Conservation (phyloP, 2,888 invertebrate genomes). For the Pachycephus smyrnensis region DNA sequence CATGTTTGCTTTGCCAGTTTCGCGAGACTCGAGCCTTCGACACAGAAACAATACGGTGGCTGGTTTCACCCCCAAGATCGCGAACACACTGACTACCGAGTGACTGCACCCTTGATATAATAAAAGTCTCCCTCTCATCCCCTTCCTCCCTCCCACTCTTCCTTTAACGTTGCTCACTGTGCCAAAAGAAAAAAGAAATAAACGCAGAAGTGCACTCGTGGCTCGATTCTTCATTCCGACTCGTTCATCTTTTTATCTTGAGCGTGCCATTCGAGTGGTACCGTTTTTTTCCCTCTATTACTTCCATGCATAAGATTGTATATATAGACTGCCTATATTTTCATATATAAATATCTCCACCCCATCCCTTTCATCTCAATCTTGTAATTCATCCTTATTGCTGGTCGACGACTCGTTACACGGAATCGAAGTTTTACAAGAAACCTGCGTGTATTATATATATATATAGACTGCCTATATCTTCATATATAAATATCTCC, state of each 20-base stretch:
- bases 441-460: too few relatives aligned
- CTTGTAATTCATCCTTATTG: neutral
- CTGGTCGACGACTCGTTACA: neutral
- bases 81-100: neutral
- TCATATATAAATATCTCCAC: neutral
- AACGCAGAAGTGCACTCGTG: neutral
- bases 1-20: neutral
- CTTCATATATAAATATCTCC: neutral
- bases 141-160: too few relatives aligned
- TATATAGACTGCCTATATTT: neutral
- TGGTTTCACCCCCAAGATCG: neutral
- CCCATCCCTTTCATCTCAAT: neutral
- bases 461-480: neutral
- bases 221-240: neutral
- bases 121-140: neutral
- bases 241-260: neutral
- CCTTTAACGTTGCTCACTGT: neutral
- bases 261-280: neutral
- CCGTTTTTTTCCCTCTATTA: neutral
- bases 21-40: neutral
- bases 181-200: neutral
- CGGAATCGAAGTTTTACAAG: neutral
- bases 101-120: neutral
- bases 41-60: neutral
- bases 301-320: neutral